Percentiles rank a stretch among this genome's conserved stretches.
Conservation (phyloP, 2,888 invertebrate genomes). For the Liopterus haemorrhoidalis region DNA sequence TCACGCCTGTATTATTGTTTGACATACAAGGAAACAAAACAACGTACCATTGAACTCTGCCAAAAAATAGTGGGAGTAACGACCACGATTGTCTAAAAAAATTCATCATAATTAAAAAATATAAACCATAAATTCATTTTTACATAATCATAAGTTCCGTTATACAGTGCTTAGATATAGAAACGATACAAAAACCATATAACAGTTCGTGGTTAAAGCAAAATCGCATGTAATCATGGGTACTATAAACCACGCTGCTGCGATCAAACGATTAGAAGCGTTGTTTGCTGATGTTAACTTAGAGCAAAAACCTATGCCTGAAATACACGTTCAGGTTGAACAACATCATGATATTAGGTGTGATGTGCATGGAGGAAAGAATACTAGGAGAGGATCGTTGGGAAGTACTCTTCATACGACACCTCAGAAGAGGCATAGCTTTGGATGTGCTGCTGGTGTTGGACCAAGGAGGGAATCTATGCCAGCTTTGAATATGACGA, state of each 20-base stretch:
- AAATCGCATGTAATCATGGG: constrained; percentile 39
- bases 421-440: constrained; percentile 27
- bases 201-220: too few relatives aligned
- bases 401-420: constrained; percentile 52
- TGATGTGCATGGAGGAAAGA: constrained; percentile 61
- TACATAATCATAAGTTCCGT: too few relatives aligned
- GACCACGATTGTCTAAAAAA: too few relatives aligned
- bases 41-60: too few relatives aligned
- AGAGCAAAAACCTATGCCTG: constrained; percentile 42
- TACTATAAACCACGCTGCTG: constrained; percentile 57
- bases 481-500: constrained; percentile 42
- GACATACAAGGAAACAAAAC: too few relatives aligned
- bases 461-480: constrained; percentile 47
- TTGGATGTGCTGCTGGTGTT: constrained; percentile 37
- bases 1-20: too few relatives aligned
- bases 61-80: too few relatives aligned
- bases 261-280: constrained; percentile 66
- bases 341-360: constrained; percentile 60
- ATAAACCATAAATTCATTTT: too few relatives aligned
- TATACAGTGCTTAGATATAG: too few relatives aligned
- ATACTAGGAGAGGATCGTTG: constrained; percentile 51
- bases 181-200: too few relatives aligned
- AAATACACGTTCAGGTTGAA: constrained; percentile 47
- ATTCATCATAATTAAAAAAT: too few relatives aligned
- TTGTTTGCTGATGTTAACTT: constrained; percentile 63